Evolutionary conservation across 2,113 vertebrate genomes (phyloP).

Genomic region (Heterochromis multidens): DNA sequence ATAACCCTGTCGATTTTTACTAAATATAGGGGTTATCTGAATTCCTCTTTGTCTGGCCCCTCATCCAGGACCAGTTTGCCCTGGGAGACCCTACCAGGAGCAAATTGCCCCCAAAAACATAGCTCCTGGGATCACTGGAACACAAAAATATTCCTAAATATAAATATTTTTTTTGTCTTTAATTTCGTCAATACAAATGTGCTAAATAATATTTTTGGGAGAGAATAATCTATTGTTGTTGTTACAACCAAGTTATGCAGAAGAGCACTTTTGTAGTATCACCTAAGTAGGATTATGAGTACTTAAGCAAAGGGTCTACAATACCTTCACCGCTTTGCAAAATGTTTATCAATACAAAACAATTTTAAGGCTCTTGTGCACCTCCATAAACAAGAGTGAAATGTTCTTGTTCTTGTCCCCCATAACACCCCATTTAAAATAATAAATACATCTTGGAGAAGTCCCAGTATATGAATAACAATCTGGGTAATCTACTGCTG

Average conservation of each 20-base stretch:
- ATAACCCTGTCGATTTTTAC: no score
- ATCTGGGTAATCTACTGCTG: neutral
- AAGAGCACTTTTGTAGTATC: neutral
- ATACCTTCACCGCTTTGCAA: neutral
- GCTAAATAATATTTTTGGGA: no score
- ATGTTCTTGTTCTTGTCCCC: accelerated
- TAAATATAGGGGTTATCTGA: no score
- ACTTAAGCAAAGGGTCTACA: neutral
- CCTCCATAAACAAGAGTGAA: neutral
- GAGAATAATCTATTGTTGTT: no score
- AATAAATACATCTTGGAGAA: neutral
- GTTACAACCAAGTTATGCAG: neutral
- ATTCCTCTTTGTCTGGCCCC: no score
- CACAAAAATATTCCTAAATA: no score
- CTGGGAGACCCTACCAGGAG: no score
- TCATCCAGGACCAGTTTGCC: no score
- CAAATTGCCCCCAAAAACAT: no score
- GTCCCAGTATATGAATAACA: neutral
- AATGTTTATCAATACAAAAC: neutral
- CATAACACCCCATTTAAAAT: neutral
- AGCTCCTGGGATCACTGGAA: no score
- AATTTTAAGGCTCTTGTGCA: neutral
- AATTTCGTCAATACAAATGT: no score
- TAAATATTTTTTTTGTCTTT: no score
- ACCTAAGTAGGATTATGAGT: neutral